These are phyloP conservation scores for Scrobipalpa costella DNA, from an alignment of 2,888 invertebrate genomes.

Conservation along the genomic window DNA sequence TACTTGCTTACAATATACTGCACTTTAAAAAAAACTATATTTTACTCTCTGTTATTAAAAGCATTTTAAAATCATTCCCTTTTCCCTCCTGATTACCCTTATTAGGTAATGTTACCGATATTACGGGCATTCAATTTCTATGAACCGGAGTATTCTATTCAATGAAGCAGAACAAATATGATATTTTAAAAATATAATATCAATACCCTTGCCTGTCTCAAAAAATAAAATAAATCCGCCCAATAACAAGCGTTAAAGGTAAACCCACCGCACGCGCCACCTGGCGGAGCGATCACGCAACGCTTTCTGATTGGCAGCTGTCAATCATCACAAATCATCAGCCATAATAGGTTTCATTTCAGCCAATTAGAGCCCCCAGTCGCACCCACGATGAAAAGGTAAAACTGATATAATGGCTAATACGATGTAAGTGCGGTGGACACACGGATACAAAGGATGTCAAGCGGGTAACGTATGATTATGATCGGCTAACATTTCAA, in stretches of 20 bases:
- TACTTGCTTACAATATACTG: background rate
- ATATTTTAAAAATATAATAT: background rate
- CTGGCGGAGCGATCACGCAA: conserved; percentile 60
- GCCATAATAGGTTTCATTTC: conserved; percentile 67
- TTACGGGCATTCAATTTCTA: too few species aligned
- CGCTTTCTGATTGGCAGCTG: conserved; percentile 70
- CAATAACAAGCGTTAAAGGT: conserved; percentile 16
- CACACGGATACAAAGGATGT: conserved; percentile 5
- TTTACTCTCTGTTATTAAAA: background rate
- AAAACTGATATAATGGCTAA: conserved; percentile 45
- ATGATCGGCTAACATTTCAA: background rate
- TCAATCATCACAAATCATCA: conserved; percentile 69
- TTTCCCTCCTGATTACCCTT: too few species aligned
- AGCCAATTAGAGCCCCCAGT: conserved; percentile 60
- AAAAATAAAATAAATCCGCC: conserved; percentile 6
- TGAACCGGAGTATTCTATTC: too few species aligned
- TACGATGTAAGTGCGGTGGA: conserved; percentile 28
- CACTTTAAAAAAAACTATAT: background rate
- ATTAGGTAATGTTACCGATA: too few species aligned
- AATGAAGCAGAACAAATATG: too few species aligned
- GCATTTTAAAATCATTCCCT: too few species aligned
- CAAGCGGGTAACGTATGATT: background rate
- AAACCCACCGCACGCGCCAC: conserved; percentile 57
- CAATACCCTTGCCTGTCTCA: background rate
- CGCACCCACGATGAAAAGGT: conserved; percentile 61